Percentiles rank a stretch among this genome's conserved stretches.
phyloP scores from a whole-genome alignment of 2,113 vertebrate genomes.

The Zosterops lateralis region DNA sequence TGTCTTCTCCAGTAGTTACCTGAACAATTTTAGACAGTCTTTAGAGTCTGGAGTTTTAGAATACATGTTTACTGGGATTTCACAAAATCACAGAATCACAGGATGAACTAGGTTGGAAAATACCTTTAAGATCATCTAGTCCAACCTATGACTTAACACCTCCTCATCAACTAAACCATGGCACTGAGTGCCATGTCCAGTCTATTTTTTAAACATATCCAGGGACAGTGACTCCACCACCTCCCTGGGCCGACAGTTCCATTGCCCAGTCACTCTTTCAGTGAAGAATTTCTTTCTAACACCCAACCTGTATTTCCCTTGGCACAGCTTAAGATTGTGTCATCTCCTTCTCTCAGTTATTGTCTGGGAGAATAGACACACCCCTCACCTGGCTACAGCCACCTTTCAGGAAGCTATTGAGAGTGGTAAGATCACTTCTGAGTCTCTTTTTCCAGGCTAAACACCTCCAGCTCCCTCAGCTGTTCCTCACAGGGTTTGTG shows the following conservation, averaged over 20 bases:
- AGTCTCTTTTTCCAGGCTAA: neutral
- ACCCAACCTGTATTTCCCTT: neutral
- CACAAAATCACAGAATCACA: neutral
- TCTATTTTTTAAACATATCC: neutral
- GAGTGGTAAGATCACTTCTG: neutral
- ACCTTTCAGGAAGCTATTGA: too few species aligned
- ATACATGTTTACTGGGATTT: neutral
- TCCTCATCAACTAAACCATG: neutral
- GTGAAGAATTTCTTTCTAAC: neutral
- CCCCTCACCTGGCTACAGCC: neutral
- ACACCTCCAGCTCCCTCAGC: neutral
- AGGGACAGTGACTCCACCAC: neutral
- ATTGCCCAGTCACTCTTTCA: neutral
- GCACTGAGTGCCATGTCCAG: fast-evolving
- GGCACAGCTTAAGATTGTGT: neutral
- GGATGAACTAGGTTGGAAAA: neutral
- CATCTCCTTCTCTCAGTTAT: neutral
- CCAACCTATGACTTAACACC: neutral
- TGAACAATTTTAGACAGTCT: neutral
- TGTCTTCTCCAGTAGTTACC: neutral
- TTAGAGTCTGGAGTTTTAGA: neutral
- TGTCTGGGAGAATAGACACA: neutral
- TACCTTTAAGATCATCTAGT: neutral
- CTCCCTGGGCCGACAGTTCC: fast-evolving
- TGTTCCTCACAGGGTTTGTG: fast-evolving